Evolutionary conservation across 2,888 invertebrate genomes (phyloP), one percentile per base, ranked within the genome.

Genomic region (Lacanobia wlatinum): DNA sequence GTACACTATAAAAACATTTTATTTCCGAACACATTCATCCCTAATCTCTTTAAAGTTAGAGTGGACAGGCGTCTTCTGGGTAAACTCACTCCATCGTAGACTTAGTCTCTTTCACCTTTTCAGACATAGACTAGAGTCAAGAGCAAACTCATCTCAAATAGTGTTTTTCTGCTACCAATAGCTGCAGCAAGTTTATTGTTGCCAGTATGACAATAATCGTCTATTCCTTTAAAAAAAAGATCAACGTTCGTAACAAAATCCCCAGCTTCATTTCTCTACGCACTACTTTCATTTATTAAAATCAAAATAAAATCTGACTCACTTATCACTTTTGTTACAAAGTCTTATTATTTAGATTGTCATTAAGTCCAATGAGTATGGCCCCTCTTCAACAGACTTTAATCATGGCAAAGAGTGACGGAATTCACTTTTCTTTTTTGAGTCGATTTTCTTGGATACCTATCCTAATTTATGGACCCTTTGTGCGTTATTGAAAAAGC

Each of bases 381-480:
- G 55, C 59, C 38, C 46, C 46, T 74, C 80, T 83, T 82, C 50
- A 83, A 74, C 40, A 43, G 71, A 53, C 79, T 88, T 87, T 90
- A 91, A 91, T 91, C 88, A 79, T 76, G 58, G 86, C 82, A 70
- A 72, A 84, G 79, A 77, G 78, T 87, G 88, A 81, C 87, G 84
- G 88, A 92, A 93, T 92, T 91, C 90, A 87, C 90, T 91, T 91
- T 90, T 89, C 87, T 92, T 92, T 91, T 90, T 89, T 88, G 88
- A 90, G 90, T 81, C 88, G 79, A 76, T 78, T 82, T 82, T 58
- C 78, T 78, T 66, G 67, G 73, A 80, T 84, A 77, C 87, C 88
- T 84, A 74, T 86, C 88, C 87, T 93, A 93, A 93, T 93, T 93
- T 93, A 93, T 93, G 92, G 88, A 93, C 92, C 92, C 93, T 87